Evolutionary conservation across 2,113 vertebrate genomes (phyloP).

Genomic region (Monopterus albus): DNA sequence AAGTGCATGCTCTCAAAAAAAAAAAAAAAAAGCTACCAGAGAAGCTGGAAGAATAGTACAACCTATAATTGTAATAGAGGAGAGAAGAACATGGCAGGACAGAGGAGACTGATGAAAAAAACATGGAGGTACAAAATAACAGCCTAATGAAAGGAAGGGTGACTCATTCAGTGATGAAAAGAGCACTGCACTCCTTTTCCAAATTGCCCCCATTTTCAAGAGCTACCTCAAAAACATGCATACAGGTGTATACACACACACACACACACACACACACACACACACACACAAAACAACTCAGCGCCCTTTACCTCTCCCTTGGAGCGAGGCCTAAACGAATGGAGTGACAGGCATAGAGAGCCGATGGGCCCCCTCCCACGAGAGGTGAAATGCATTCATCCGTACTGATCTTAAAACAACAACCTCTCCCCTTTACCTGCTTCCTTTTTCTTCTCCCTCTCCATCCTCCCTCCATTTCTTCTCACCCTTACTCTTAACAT

Average conservation of each 20-base stretch:
- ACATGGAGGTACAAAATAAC: slow-evolving; percentile 28
- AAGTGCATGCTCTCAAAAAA: background rate
- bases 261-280: background rate
- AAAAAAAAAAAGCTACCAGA: background rate
- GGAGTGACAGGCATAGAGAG: slow-evolving; percentile 81
- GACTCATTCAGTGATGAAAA: slow-evolving; percentile 79
- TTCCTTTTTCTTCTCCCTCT: slow-evolving; percentile 14
- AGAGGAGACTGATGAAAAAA: slow-evolving; percentile 16
- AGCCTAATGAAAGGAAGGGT: slow-evolving; percentile 59
- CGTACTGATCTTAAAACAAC: slow-evolving; percentile 87
- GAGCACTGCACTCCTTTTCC: slow-evolving; percentile 40
- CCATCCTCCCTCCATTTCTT: slow-evolving; percentile 20
- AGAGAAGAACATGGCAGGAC: slow-evolving; percentile 1
- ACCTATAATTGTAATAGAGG: slow-evolving; percentile 18
- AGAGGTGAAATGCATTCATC: slow-evolving; percentile 79
- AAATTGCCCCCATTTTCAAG: slow-evolving; percentile 51
- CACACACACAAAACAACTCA: slow-evolving; percentile 22
- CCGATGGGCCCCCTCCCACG: slow-evolving; percentile 74
- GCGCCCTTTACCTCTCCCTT: slow-evolving; percentile 62
- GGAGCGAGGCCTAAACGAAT: slow-evolving; percentile 62
- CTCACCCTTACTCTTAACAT: slow-evolving; percentile 35
- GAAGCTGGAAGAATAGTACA: slow-evolving; percentile 1
- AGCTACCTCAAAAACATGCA: slow-evolving; percentile 8
- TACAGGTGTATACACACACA: slow-evolving; percentile 15
- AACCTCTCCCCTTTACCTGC: slow-evolving; percentile 57